phyloP scores from a whole-genome alignment of 2,888 invertebrate species.

The Sialis lutaria region DNA sequence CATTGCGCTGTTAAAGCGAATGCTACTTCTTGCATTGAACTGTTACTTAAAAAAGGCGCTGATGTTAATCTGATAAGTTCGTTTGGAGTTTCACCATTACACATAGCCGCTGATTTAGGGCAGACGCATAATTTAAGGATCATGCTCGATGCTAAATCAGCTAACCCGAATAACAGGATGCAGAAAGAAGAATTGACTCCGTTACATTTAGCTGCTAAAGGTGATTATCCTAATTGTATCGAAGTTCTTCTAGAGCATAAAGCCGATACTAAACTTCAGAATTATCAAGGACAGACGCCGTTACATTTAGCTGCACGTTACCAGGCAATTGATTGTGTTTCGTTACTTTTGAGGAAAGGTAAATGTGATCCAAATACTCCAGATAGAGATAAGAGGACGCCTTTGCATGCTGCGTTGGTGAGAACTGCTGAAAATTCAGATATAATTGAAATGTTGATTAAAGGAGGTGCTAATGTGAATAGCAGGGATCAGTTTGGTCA shows the following conservation, averaged over 20 bases:
- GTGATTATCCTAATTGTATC: conserved; percentile 68
- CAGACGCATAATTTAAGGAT: conserved; percentile 57
- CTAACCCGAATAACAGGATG: conserved; percentile 52
- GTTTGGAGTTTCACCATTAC: conserved; percentile 62
- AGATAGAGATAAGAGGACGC: conserved; percentile 65
- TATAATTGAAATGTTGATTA: conserved; percentile 59
- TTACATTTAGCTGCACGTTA: conserved; percentile 70
- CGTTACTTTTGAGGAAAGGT: conserved; percentile 53
- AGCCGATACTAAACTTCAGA: conserved; percentile 56
- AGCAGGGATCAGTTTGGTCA: conserved; percentile 73
- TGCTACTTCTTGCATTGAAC: conserved; percentile 57
- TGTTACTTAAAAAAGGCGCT: conserved; percentile 58
- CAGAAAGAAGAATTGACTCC: conserved; percentile 62
- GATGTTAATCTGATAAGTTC: conserved; percentile 59
- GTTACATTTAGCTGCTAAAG: conserved; percentile 74
- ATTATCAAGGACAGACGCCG: conserved; percentile 68
- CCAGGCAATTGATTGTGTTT: conserved; percentile 66
- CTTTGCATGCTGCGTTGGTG: conserved; percentile 68
- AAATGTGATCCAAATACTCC: conserved; percentile 62
- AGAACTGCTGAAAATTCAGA: conserved; percentile 67
- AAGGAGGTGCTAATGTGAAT: conserved; percentile 69
- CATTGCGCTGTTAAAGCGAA: conserved; percentile 75
- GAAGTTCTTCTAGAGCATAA: conserved; percentile 53
- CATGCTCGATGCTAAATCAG: conserved; percentile 53
- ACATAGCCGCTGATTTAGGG: conserved; percentile 65